These are phyloP conservation scores for Cantharis rufa DNA, from an alignment of 2,888 invertebrate genomes.

Conservation along the genomic window DNA sequence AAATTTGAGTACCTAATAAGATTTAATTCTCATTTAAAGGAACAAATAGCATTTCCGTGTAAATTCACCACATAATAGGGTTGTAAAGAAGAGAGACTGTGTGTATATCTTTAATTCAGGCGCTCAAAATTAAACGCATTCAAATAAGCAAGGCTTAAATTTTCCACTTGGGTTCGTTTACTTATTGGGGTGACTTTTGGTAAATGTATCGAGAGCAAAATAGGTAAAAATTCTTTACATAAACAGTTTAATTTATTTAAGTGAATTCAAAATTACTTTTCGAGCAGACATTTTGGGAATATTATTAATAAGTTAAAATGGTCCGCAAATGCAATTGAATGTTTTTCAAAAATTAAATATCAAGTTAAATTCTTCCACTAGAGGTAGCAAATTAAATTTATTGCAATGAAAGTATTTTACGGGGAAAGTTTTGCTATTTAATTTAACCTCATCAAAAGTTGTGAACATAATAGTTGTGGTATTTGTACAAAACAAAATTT, in stretches of 20 bases:
- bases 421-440: background rate
- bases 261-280: background rate
- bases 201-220: background rate
- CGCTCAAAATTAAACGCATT: constrained; percentile 36
- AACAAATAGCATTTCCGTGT: constrained; percentile 39
- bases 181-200: constrained; percentile 31
- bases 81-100: constrained; percentile 31
- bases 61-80: constrained; percentile 38
- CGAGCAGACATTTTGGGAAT: background rate
- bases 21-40: constrained; percentile 38
- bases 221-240: background rate
- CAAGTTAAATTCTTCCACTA: background rate
- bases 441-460: constrained; percentile 1
- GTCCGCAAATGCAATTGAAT: background rate
- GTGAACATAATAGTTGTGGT: background rate
- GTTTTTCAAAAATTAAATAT: background rate
- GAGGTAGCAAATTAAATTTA: background rate
- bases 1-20: constrained; percentile 35
- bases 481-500: background rate
- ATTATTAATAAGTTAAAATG: background rate
- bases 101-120: constrained; percentile 37
- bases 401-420: constrained; percentile 1
- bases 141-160: constrained; percentile 35
- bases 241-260: background rate
- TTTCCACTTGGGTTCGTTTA: constrained; percentile 31